phyloP scores from a whole-genome alignment of 1,140 invertebrate genomes.

The Conus ventricosus region DNA sequence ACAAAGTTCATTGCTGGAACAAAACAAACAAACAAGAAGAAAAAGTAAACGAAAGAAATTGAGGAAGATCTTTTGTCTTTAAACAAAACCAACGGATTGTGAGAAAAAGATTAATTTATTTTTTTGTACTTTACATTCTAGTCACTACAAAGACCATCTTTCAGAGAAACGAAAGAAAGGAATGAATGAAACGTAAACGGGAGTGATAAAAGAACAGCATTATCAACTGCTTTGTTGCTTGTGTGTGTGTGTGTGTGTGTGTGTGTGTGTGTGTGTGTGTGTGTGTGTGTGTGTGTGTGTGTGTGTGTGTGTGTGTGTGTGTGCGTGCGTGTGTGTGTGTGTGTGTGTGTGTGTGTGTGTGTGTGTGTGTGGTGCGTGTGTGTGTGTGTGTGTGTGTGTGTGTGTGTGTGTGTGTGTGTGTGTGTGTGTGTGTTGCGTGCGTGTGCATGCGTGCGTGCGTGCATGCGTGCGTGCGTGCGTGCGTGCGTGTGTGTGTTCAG shows the following conservation, averaged over 20 bases:
- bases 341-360: slow-evolving; percentile 1
- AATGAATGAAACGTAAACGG: too few species aligned
- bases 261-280: background rate
- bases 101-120: background rate
- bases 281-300: background rate
- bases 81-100: too few species aligned
- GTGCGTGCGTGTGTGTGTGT: background rate
- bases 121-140: background rate
- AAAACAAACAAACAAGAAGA: too few species aligned
- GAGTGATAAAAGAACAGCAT: too few species aligned
- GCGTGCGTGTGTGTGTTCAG: background rate
- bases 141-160: background rate
- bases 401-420: background rate
- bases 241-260: background rate
- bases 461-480: background rate
- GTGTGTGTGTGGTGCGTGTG: background rate
- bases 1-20: too few species aligned
- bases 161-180: background rate
- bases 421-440: background rate
- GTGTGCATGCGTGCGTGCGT: background rate
- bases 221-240: too few species aligned
- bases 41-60: too few species aligned
- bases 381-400: background rate
- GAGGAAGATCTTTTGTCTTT: too few species aligned
- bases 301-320: background rate